Base-by-base conservation (phyloP, 1,140 invertebrate genomes). In the Littorina saxatilis region DNA sequence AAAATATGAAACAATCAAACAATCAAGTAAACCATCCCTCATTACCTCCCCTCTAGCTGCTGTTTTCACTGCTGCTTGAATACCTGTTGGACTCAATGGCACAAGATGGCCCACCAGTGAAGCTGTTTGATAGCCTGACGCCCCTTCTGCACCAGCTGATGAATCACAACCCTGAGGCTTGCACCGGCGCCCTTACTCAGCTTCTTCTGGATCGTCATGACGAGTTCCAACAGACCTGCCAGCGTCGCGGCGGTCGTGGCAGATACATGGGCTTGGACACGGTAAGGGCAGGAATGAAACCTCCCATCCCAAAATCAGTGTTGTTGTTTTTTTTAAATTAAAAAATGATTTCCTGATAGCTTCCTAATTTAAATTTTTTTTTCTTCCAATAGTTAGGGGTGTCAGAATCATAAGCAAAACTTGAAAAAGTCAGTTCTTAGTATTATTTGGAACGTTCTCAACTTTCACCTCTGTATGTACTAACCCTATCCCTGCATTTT, bases 161-260 rank as follows among this genome's bases (percentile, higher is more conserved):
- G 0, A 95, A 96, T 82, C 91, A 95, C 32, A 95, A 95, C 90
- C 94, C 95, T 68, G 92, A 94, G 20, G 94, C 94, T 85, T 93
- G 95, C 27, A 95, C 95, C 73, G 94, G 93, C 80, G 94, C 93
- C 85, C 83, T 97, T 17, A 87, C 94, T 13, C 94, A 96, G 89
- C 92, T 96, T 17, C 93, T 98, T 1, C 95, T 95, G 88, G 94
- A 96, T 78, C 97, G 97, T 91, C 94, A 96, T 81, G 91, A 94
- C 0, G 92, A 94, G 37, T 97, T 94, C 90, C 81, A 94, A 93
- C 73, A 94, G 94, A 84, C 92, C 90, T 86, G 82, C 82, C 79
- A 95, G 88, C 93, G 88, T 73, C 91, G 82, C 29, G 82, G 73
- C 39, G 88, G 89, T 9, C 82, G 87, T n/a, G 88, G 88, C 55